Evolutionary conservation across 2,797 vertebrate genomes (phyloP), one percentile per base, ranked within the genome.

Genomic region (Sebastes oblongus): DNA sequence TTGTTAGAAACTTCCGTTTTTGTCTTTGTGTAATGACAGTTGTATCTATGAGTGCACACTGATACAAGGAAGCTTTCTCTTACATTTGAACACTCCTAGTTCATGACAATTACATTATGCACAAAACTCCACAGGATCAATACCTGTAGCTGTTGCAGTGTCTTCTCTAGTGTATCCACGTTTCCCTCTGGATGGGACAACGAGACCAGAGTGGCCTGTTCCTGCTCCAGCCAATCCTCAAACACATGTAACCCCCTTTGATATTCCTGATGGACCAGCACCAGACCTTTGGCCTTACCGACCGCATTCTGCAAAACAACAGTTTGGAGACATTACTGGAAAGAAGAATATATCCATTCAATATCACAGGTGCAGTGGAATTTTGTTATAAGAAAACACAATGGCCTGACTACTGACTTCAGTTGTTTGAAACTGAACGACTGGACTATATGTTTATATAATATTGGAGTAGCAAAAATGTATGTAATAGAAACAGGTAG

Each of bases 171-270:
- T 29, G 95, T 94, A 55, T 96, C 96, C 10, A 94, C 87, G 11
- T 97, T 97, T 61, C 97, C 97, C 84, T 97, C 96, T 68, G 97
- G 93, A 77, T 97, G 95, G 11, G 95, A 97, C 56, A 96, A 92
- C 8, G 83, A 94, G 18, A 92, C 95, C 72, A 99, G 94, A 32
- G 94, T 95, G 69, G 97, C 97, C 82, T 97, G 97, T 82, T 99
- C 97, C 85, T 97, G 97, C 77, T 96, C 97, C 85, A 99, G 88
- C 98, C 98, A 99, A 77, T 95, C 93, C 90, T 99, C 98, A 94
- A 99, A 99, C 55, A 95, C 91, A 80, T 98, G 97, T 32, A 99
- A 85, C 13, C 96, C 96, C 71, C 95, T 95, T 91, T 99, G 98
- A 90, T 99, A 99, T 29, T 97, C 97, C 89, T 98, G 97, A 81